Base-by-base conservation (phyloP, 2,888 invertebrate species). In the Drosophila falleni region DNA sequence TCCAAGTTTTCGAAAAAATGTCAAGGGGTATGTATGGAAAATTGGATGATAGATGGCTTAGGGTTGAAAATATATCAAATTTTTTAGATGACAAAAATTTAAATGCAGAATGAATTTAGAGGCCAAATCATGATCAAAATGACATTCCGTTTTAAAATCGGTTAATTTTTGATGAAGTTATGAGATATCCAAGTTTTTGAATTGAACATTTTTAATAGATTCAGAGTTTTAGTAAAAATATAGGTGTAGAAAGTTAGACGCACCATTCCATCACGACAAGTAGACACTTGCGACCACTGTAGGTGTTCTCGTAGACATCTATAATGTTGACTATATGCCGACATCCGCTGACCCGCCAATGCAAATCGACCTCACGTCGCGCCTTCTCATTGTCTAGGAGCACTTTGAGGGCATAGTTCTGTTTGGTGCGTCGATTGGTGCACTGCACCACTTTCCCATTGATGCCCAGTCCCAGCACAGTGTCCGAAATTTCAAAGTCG, bases 261-360 rank as follows among this genome's bases (percentile, higher is more conserved):
- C 93, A 97, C 97, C 98, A 98, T 94, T 99, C 99, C 99, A 99
- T 99, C n/a, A 99, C 96, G 39, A 99, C 98, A 8, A 99, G 94
- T 2, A 99, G 94, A 93, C 99, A 99, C 87, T 97, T 96, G 81
- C 97, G 96, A 10, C 96, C 97, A 74, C 96, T 96, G 91, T 98
- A 98, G n/a, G 96, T 95, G 93, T 99, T 99, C 93, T 99, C 98
- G 93, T 98, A 99, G 29, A 99, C 98, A 93, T 99, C 98, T 29
- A 91, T 87, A 77, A 96, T 95, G 92, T 97, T 96, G 8, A 99
- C 99, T 89, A 99, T 98, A 91, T 99, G 96, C 80, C 95, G 95
- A 91, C 98, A 98, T 13, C 96, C 96, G 75, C 97, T 97, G 0
- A 97, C 98, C 83, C 97, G 94, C 96, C 98, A 98, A 92, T 99